These are phyloP conservation scores for Acanthosepion esculentum DNA, from an alignment of 2,888 invertebrate species.

Conservation along the genomic window DNA sequence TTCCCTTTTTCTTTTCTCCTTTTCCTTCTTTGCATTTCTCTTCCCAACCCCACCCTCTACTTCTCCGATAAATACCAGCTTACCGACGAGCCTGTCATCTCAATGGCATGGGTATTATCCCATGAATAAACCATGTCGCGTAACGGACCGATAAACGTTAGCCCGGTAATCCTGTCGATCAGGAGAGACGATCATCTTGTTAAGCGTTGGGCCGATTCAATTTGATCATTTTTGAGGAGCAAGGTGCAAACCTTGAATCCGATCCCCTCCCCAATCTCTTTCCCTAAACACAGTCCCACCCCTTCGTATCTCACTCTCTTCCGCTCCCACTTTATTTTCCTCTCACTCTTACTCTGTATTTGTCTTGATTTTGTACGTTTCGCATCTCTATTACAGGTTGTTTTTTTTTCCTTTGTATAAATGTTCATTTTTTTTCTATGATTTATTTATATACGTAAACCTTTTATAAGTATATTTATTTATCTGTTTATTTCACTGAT, in stretches of 20 bases:
- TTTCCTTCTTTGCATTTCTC: not conserved
- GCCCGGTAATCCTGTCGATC: not conserved
- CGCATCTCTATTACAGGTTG: no score
- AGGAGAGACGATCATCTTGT: not conserved
- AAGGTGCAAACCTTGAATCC: not conserved
- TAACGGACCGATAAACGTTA: not conserved
- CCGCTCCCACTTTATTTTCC: no score
- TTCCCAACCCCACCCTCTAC: not conserved
- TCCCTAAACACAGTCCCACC: not conserved
- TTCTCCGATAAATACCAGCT: not conserved
- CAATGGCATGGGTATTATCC: not conserved
- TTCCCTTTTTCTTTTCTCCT: not conserved
- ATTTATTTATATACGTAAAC: no score
- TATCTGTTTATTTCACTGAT: no score
- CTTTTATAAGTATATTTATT: no score
- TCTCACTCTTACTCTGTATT: no score
- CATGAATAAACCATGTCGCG: conserved; percentile 2
- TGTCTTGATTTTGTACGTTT: not conserved
- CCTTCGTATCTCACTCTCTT: not conserved
- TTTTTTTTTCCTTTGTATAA: no score
- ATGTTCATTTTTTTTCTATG: no score
- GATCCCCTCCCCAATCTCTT: not conserved
- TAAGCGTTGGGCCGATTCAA: not conserved
- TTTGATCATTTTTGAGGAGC: not conserved
- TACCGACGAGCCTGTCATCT: not conserved